Evolutionary conservation across 1,140 invertebrate genomes (phyloP), one percentile per base, ranked within the genome.

Genomic region (Drosophila yakuba): DNA sequence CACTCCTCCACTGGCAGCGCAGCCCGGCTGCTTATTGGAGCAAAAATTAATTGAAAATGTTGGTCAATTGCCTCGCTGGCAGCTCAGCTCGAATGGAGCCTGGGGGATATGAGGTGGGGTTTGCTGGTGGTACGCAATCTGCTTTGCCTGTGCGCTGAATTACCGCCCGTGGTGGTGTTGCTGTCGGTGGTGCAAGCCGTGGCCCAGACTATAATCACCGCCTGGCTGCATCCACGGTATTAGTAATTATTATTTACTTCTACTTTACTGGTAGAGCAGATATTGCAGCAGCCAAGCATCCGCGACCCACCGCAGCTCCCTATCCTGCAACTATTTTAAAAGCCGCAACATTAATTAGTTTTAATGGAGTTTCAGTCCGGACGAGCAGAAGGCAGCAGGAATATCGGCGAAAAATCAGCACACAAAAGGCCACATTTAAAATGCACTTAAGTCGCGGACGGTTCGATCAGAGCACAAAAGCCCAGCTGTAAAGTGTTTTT

Each of bases 41-140:
- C 86, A 90, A 91, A 78, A 88, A 91, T 91, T 90, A 91, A 90
- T 90, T 91, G 86, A 90, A 90, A 90, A 90, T 90, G 86, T 90
- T 90, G 86, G 86, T 90, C 86, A 90, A 90, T 90, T 90, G 80
- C 82, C 88, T 76, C 59, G 62, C 78, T 63, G 66, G 52, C 66
- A 74, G 59, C 60, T 28, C 36, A 71, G 59, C 60, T 28, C 28
- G 23, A 17, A 12, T 50, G 39, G 14, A 20, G 32, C 10, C 25
- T n/a, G 50, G 3, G 10, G 10, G 48, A 3, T 25, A 17, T 39
- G 6, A 20, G 48, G 17, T 45, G 20, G 20, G 20, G 20, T 20
- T 1, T 2, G 62, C 36, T 32, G 25, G 14, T 23, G 23, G 28
- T 39, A 68, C 44, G 73, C 74, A 68, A 76, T 61, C 62, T 76